These are phyloP conservation scores for Oeneis ivallda DNA, from an alignment of 2,888 invertebrate genomes.

Conservation along the genomic window DNA sequence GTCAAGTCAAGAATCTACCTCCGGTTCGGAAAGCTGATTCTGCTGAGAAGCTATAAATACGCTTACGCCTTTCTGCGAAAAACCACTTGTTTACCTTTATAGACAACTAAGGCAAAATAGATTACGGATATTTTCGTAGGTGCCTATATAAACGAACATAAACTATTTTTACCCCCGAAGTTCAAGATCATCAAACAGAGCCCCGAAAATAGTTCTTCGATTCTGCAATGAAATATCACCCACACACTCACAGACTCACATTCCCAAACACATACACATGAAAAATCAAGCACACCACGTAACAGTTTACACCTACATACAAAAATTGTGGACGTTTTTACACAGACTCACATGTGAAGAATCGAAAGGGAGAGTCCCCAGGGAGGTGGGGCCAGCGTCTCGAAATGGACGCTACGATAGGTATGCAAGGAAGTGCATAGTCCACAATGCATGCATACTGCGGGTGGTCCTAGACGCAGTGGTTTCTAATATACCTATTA, in stretches of 20 bases:
- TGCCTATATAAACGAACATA: slow-evolving; percentile 7
- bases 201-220: slow-evolving; percentile 62
- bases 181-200: slow-evolving; percentile 63
- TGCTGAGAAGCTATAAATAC: too few species aligned
- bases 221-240: slow-evolving; percentile 51
- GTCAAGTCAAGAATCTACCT: too few species aligned
- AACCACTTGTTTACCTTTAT: too few species aligned
- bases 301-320: slow-evolving; percentile 10
- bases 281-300: slow-evolving; percentile 47
- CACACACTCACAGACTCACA: slow-evolving; percentile 47
- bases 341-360: slow-evolving; percentile 47
- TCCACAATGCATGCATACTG: slow-evolving; percentile 44
- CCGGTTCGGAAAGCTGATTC: too few species aligned
- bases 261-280: slow-evolving; percentile 41
- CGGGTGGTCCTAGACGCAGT: slow-evolving; percentile 21
- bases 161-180: slow-evolving; percentile 50
- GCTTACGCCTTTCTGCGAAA: too few species aligned
- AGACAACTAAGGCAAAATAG: too few species aligned
- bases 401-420: slow-evolving; percentile 72
- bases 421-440: slow-evolving; percentile 77
- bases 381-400: slow-evolving; percentile 80
- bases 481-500: not conserved
- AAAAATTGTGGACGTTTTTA: slow-evolving; percentile 19
- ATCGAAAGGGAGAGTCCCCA: slow-evolving; percentile 78
- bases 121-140: not conserved